Evolutionary conservation across 1,140 invertebrate genomes (phyloP).

Genomic region (Argopecten irradians): DNA sequence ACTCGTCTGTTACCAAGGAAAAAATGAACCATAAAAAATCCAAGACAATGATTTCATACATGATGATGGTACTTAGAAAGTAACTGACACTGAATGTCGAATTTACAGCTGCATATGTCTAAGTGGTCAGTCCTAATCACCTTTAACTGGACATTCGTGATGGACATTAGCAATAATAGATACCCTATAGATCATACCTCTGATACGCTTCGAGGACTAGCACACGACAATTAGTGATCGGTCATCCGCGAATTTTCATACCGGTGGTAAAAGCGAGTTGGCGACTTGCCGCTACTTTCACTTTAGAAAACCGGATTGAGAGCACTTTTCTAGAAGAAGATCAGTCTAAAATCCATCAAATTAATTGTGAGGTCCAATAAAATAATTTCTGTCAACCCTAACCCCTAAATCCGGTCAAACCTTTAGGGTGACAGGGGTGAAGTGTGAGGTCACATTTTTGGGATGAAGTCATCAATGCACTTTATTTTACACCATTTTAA

Average conservation of each 20-base stretch:
- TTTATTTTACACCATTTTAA: constrained; percentile 1
- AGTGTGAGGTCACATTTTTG: not conserved
- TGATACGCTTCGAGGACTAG: not conserved
- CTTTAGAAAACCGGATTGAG: not conserved
- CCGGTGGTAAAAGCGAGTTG: constrained; percentile 5
- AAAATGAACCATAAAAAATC: not conserved
- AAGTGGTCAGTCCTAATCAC: constrained; percentile 15
- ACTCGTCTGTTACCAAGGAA: constrained; percentile 1
- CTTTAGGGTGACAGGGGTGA: not conserved
- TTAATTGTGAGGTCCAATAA: not conserved
- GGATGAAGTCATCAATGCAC: not conserved
- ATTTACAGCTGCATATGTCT: constrained; percentile 21
- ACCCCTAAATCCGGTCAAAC: not conserved
- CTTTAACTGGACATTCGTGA: constrained; percentile 1
- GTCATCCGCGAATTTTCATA: not conserved
- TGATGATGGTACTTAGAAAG: not conserved
- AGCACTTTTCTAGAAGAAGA: not conserved
- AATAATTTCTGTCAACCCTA: not conserved
- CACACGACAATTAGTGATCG: not conserved
- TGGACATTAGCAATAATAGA: constrained; percentile 10
- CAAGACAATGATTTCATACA: not conserved
- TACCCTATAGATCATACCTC: constrained; percentile 16
- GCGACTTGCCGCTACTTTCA: not conserved
- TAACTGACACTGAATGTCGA: not conserved
- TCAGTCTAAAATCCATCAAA: constrained; percentile 11